Evolutionary conservation across 2,113 vertebrate species (phyloP), one percentile per base, ranked within the genome.

Genomic region (Phaethornis superciliosus): DNA sequence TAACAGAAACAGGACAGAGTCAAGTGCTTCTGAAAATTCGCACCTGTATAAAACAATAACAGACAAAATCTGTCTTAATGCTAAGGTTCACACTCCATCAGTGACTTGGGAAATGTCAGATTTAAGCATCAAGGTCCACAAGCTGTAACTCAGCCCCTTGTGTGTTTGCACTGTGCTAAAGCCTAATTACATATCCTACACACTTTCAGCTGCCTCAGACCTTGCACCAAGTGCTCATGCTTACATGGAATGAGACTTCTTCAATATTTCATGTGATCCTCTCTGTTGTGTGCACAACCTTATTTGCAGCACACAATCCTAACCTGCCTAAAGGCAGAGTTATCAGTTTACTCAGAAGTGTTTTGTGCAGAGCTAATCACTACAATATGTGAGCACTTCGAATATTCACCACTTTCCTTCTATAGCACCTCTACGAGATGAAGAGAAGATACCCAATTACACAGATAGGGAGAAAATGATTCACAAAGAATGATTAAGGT

Each of bases 221-320:
- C 5, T 21, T 63, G 79, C 78, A 89, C 37, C n/a, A 23, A 91
- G 79, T 9, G 15, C 46, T 67, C 78, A 28, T 70, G 63, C 89
- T 82, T 75, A 72, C 65, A 65, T 0, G 0, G 76, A 85, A 85
- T n/a, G 42, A 94, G 65, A 51, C 24, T 44, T 77, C 59, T 89
- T 92, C 78, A 91, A 24, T 85, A 92, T 84, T 93, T 93, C 65
- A 81, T 81, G 72, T 93, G 89, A 56, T 90, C 30, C 59, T 67
- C 69, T 14, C 52, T 1, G 1, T n/a, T 44, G 27, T 59, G 33
- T 35, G 17, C 16, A 37, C 3, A 3, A 77, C 21, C 40, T 54
- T 67, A 87, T 51, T 86, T 90, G 84, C 81, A 84, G 70, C 70
- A 80, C 89, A 79, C 58, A 82, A 14, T 63, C 44, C 60, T n/a